phyloP scores from a whole-genome alignment of 1,140 invertebrate genomes.

The Atta texana region DNA sequence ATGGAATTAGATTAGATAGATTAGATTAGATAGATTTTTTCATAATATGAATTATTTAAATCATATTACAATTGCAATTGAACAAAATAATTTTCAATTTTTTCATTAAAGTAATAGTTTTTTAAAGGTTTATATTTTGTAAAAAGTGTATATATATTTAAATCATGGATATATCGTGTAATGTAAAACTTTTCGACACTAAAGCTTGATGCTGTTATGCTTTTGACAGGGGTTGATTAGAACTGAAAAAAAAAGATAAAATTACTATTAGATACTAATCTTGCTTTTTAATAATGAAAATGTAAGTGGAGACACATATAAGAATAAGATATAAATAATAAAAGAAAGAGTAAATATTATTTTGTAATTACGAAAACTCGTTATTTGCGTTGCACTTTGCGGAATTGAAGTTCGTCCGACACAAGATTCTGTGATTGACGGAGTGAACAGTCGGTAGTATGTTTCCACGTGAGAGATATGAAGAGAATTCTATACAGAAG shows the following conservation, averaged over 20 bases:
- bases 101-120: neutral
- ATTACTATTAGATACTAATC: neutral
- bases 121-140: neutral
- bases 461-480: neutral
- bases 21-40: neutral
- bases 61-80: neutral
- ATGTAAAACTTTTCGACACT: neutral
- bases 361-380: neutral
- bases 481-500: slow-evolving; percentile 35
- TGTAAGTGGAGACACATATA: neutral
- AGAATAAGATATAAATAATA: neutral
- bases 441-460: neutral
- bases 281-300: neutral
- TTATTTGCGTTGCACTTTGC: neutral
- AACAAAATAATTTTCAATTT: slow-evolving; percentile 5
- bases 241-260: neutral
- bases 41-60: neutral
- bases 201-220: neutral
- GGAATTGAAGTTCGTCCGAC: neutral
- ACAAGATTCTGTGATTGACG: slow-evolving; percentile 13
- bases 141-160: neutral
- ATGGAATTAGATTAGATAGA: neutral
- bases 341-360: neutral
- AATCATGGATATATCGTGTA: neutral
- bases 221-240: neutral